Evolutionary conservation across 1,140 invertebrate species (phyloP), one percentile per base, ranked within the genome.

Genomic region (Drosophila bocqueti): DNA sequence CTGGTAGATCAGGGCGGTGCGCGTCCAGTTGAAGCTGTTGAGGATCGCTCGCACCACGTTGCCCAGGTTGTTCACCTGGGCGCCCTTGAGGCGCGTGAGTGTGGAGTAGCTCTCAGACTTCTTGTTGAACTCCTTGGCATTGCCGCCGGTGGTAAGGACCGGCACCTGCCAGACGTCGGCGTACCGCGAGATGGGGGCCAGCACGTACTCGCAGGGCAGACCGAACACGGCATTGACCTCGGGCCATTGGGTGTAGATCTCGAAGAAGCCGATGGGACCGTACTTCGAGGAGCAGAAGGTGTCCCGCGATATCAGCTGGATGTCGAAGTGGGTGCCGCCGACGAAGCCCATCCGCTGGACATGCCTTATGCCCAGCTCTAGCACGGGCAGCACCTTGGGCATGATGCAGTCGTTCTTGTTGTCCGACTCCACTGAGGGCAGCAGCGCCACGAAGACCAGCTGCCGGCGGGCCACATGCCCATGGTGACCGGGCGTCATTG

Each of bases 131-230:
- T 96, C 95, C 65, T 97, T 95, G 0, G 97, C 97, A 83, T 97
- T 96, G 0, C 96, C 98, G 0, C 96, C 97, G 0, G 97, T 95
- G 3, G 97, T 98, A 8, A 99, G 92, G 2, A 99, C 95, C 0
- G 98, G 98, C 21, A 98, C 96, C 2, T 96, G 94, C 98, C 98
- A 99, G n/a, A 95, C 95, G 7, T 96, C 96, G 1, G 97, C 95
- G 89, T 98, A 98, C 15, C 98, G 94, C 1, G 97, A 96, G 2
- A 99, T 97, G 1, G 98, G 97, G 1, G 98, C 97, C 58, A 99
- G 95, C 5, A 97, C 97, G 93, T 98, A 99, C 80, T 98, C 97
- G 93, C 98, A 99, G 2, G 97, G 96, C 1, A 98, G 96, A 0
- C 98, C 98, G 80, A 99, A 94, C 89, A 98, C 97, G 1, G 96